These are phyloP conservation scores for Nysson spinosus DNA, from an alignment of 2,888 invertebrate species.

Conservation along the genomic window DNA sequence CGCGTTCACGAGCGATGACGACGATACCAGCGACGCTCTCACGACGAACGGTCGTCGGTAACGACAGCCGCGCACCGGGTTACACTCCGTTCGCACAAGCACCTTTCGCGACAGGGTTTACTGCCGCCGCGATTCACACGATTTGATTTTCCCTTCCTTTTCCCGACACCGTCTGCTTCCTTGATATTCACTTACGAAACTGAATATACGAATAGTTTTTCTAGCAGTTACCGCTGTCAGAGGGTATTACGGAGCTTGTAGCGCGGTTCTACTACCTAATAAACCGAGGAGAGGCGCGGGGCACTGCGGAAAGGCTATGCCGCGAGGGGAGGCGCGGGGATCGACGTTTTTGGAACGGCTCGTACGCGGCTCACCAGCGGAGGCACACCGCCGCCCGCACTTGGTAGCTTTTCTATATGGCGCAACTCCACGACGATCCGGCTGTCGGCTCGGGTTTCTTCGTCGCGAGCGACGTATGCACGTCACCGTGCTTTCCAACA, in stretches of 20 bases:
- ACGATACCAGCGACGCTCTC: constrained; percentile 41
- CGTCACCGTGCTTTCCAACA: constrained; percentile 14
- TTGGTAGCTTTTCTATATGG: constrained; percentile 44
- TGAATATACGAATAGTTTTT: constrained; percentile 29
- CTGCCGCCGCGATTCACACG: constrained; percentile 10
- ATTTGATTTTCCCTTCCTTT: constrained; percentile 4
- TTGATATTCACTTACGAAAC: no score
- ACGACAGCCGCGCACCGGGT: constrained; percentile 31
- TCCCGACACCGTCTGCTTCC: no score
- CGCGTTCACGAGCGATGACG: constrained; percentile 34
- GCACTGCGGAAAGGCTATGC: constrained; percentile 33
- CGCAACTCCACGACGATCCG: constrained; percentile 42
- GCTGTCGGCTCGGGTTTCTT: constrained; percentile 44
- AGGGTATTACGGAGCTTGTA: constrained; percentile 39
- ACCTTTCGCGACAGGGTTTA: constrained; percentile 16
- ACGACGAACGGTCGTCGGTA: constrained; percentile 32
- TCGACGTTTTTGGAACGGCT: constrained; percentile 71
- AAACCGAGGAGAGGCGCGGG: constrained; percentile 45
- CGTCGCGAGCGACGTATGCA: constrained; percentile 26
- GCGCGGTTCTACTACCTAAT: constrained; percentile 55
- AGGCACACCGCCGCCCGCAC: constrained; percentile 50
- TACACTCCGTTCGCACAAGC: constrained; percentile 31
- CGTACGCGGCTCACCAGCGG: constrained; percentile 50
- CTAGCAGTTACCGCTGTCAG: constrained; percentile 37
- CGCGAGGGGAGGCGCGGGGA: constrained; percentile 44